These are phyloP conservation scores for Agrotis puta DNA, from an alignment of 2,888 invertebrate genomes.

Conservation along the genomic window DNA sequence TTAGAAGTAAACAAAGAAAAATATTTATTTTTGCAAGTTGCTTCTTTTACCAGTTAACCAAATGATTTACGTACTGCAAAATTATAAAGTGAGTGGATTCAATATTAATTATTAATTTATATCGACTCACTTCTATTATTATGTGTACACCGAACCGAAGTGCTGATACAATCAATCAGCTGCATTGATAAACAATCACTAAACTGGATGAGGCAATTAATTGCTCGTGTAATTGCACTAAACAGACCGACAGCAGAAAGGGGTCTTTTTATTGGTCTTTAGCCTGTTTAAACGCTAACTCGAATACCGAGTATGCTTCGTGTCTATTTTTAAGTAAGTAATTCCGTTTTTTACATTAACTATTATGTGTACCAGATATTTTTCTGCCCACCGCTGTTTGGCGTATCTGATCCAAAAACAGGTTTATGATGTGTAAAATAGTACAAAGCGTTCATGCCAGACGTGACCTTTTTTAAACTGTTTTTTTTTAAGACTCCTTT, in stretches of 20 bases:
- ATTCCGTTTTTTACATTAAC: slow-evolving; percentile 13
- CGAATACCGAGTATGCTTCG: slow-evolving; percentile 21
- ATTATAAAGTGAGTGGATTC: slow-evolving; percentile 24
- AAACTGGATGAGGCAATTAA: slow-evolving; percentile 46
- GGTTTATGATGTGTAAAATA: slow-evolving; percentile 41
- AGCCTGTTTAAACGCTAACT: slow-evolving; percentile 32
- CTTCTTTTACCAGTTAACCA: slow-evolving; percentile 9
- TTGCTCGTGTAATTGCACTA: slow-evolving; percentile 54
- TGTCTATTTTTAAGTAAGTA: slow-evolving; percentile 35
- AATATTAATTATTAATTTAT: slow-evolving; percentile 17
- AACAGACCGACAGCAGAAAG: slow-evolving; percentile 36
- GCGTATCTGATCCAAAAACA: slow-evolving; percentile 44
- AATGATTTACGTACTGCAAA: slow-evolving; percentile 9
- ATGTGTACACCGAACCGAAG: slow-evolving; percentile 29
- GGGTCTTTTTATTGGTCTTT: slow-evolving; percentile 40
- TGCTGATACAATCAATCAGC: slow-evolving; percentile 50
- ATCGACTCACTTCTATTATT: not conserved
- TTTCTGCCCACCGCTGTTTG: slow-evolving; percentile 31
- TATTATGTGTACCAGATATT: slow-evolving; percentile 50
- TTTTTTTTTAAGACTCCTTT: slow-evolving; percentile 19
- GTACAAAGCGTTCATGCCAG: slow-evolving; percentile 12
- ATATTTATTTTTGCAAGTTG: slow-evolving; percentile 2
- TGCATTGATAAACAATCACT: slow-evolving; percentile 49
- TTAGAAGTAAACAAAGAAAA: not conserved
- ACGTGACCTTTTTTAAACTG: slow-evolving; percentile 18